Conservation (phyloP, 64 coral and sea anemone genomes). For the Montipora capricornis region DNA sequence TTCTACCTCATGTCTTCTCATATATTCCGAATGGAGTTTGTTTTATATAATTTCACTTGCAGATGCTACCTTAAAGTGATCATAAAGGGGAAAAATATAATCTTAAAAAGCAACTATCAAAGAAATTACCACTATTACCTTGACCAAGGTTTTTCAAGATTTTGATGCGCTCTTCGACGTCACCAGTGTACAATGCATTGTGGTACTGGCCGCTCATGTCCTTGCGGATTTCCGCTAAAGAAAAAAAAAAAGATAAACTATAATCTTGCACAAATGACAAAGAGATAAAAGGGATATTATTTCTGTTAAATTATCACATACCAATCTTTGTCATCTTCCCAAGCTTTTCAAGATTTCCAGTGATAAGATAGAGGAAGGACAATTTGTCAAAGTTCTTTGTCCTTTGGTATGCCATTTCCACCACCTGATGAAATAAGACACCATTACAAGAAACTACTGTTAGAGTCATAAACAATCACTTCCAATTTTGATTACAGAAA, state of each 20-base stretch:
- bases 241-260: slow-evolving; percentile 14
- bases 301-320: slow-evolving; percentile 27
- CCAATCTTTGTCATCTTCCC: slow-evolving; percentile 98
- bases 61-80: too few relatives aligned
- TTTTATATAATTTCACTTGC: too few relatives aligned
- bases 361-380: slow-evolving; percentile 97
- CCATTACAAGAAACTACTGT: too few relatives aligned
- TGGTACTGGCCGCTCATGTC: slow-evolving; percentile 99
- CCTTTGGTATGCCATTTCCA: slow-evolving; percentile 99
- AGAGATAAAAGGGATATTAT: background rate
- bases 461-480: background rate
- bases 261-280: too few relatives aligned
- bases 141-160: slow-evolving; percentile 96
- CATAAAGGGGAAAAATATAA: too few relatives aligned
- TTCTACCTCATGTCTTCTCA: too few relatives aligned
- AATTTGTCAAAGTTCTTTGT: slow-evolving; percentile 99
- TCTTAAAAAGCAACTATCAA: too few relatives aligned
- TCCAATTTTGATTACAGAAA: background rate
- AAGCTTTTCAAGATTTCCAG: slow-evolving; percentile 97
- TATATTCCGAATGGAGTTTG: too few relatives aligned
- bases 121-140: slow-evolving; percentile 38
- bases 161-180: slow-evolving; percentile 94
- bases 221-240: slow-evolving; percentile 93
- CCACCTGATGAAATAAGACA: slow-evolving; percentile 55
- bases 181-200: slow-evolving; percentile 99